Evolutionary conservation across 2,113 vertebrate species (phyloP).

Genomic region (Manacus vitellinus): DNA sequence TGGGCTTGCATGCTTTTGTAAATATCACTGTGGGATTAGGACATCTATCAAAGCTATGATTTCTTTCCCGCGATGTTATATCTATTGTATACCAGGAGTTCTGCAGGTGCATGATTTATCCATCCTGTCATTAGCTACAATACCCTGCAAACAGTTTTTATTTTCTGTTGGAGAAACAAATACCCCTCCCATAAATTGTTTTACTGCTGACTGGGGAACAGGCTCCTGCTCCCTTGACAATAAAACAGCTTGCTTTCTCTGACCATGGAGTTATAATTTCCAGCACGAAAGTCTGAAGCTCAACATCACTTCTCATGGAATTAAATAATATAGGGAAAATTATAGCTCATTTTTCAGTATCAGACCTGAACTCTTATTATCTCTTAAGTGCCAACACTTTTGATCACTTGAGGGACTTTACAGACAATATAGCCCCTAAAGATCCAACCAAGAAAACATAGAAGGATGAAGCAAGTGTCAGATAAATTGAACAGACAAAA

Average conservation of each 20-base stretch:
- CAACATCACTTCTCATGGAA: neutral
- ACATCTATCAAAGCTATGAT: constrained; percentile 54
- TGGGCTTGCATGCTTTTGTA: neutral
- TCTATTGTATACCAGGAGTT: constrained; percentile 30
- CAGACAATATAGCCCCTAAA: neutral
- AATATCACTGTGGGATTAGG: constrained; percentile 8
- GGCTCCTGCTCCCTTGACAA: neutral
- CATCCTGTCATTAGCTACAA: constrained; percentile 45
- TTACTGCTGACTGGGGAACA: constrained; percentile 27
- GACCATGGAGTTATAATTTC: neutral
- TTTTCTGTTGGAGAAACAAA: constrained; percentile 51
- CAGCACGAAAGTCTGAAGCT: neutral
- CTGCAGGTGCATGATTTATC: constrained; percentile 59
- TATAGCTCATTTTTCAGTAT: neutral
- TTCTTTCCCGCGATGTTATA: neutral
- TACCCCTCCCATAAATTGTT: constrained; percentile 47
- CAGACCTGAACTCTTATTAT: neutral
- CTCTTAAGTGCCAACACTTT: neutral
- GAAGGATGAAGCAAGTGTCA: neutral
- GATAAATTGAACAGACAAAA: neutral
- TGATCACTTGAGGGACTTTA: neutral
- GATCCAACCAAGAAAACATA: neutral
- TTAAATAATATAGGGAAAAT: constrained; percentile 2
- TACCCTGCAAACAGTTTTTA: constrained; percentile 39
- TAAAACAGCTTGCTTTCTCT: constrained; percentile 7